Percentiles rank a stretch among this genome's conserved stretches.
phyloP scores from a whole-genome alignment of 2,888 invertebrate genomes.

The Orchesella flavescens region DNA sequence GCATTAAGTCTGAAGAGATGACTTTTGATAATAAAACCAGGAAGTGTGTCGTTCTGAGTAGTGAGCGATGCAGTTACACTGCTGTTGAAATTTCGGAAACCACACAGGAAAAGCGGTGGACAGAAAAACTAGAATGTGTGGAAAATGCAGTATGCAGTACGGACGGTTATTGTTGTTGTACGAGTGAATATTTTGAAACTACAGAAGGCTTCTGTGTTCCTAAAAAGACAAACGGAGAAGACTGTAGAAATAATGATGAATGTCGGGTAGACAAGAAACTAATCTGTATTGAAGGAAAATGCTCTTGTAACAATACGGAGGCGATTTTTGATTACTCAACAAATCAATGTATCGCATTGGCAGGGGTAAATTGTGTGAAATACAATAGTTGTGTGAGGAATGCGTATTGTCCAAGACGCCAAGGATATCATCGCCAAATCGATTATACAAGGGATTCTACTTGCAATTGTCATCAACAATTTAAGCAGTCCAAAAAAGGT shows the following conservation, averaged over 20 bases:
- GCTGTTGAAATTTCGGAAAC: conserved; percentile 39
- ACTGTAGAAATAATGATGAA: conserved; percentile 36
- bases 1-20: conserved; percentile 40
- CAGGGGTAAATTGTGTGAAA: conserved; percentile 1
- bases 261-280: conserved; percentile 24
- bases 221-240: not conserved
- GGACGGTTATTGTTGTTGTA: conserved; percentile 48
- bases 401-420: conserved; percentile 9
- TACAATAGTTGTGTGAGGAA: conserved; percentile 42
- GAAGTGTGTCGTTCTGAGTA: conserved; percentile 38
- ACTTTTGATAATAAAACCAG: not conserved
- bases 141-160: conserved; percentile 31
- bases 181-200: conserved; percentile 21
- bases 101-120: conserved; percentile 38
- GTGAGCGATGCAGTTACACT: conserved; percentile 48
- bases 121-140: conserved; percentile 42
- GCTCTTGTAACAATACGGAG: conserved; percentile 47
- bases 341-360: conserved; percentile 18
- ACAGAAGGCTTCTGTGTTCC: conserved; percentile 16
- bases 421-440: too few relatives aligned
- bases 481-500: conserved; percentile 16
- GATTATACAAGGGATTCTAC: not conserved
- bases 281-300: conserved; percentile 11
- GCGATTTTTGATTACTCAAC: conserved; percentile 28
- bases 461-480: conserved; percentile 18